A percentile compares a stretch with the other conserved stretches of the same genome.
phyloP scores from a whole-genome alignment of 2,888 invertebrate genomes.

The Patella depressa region DNA sequence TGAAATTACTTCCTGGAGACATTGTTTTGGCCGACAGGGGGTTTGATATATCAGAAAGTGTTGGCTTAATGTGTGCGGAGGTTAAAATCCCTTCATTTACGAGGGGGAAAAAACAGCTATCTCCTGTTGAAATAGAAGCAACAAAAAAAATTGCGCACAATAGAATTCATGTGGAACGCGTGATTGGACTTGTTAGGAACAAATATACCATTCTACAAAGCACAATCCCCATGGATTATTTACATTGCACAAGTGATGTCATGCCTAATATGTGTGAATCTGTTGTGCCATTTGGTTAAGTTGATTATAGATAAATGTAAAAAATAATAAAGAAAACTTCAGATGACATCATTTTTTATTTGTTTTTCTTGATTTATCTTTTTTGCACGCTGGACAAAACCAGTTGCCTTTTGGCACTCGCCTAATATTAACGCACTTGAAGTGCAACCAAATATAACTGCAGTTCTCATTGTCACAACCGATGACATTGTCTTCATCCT shows the following conservation, averaged over 20 bases:
- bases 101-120: conserved; percentile 36
- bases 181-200: conserved; percentile 37
- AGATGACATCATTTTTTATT: too few relatives aligned
- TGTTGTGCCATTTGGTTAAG: conserved; percentile 24
- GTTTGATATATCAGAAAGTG: conserved; percentile 40
- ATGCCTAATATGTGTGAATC: conserved; percentile 26
- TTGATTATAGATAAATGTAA: too few relatives aligned
- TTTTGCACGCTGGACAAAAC: background rate
- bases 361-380: too few relatives aligned
- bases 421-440: background rate
- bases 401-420: conserved; percentile 6
- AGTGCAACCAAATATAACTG: background rate
- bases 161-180: conserved; percentile 42
- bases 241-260: conserved; percentile 20
- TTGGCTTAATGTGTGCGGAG: conserved; percentile 34
- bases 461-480: conserved; percentile 15
- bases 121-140: conserved; percentile 36
- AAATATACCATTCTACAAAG: conserved; percentile 39
- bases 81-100: conserved; percentile 42
- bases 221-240: conserved; percentile 32
- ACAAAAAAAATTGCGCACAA: conserved; percentile 38
- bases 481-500: background rate
- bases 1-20: conserved; percentile 38
- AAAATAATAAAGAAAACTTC: too few relatives aligned
- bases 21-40: conserved; percentile 42